Percentiles rank a stretch among this genome's conserved stretches.
Evolutionary conservation across 2,113 vertebrate genomes (phyloP).

Genomic region (Phyllopteryx taeniolatus): DNA sequence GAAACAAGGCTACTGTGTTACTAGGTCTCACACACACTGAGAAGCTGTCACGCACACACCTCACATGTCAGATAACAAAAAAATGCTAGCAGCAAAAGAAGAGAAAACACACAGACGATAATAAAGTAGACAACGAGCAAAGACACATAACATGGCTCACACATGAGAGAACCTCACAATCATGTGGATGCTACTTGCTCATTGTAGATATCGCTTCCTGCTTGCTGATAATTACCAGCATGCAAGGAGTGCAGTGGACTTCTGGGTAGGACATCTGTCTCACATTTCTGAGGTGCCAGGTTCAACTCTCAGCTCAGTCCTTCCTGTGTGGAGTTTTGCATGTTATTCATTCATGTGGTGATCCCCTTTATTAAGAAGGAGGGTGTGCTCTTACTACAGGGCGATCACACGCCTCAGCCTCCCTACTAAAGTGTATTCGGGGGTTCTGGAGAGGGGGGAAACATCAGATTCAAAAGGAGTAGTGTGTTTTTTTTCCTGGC

Average conservation of each 20-base stretch:
- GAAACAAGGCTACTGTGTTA: conserved; percentile 67
- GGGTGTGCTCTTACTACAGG: no score
- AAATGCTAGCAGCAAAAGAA: conserved; percentile 2
- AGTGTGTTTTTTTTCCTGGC: neutral
- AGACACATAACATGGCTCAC: neutral
- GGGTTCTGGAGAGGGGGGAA: neutral
- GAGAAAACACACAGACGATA: neutral
- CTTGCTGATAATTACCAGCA: neutral
- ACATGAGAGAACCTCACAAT: neutral
- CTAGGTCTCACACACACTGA: conserved; percentile 34
- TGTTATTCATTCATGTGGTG: neutral
- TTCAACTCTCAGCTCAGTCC: neutral
- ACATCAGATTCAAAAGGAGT: neutral
- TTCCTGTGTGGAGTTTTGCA: neutral
- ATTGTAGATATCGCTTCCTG: neutral
- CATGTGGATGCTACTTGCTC: neutral
- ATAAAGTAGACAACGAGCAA: neutral
- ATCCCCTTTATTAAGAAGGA: no score
- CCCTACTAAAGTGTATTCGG: neutral
- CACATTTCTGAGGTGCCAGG: neutral
- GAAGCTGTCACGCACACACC: conserved; percentile 25
- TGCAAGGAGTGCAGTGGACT: neutral
- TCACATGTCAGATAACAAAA: conserved; percentile 10
- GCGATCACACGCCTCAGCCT: no score
- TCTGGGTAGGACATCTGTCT: neutral